Evolutionary conservation across 1,140 invertebrate genomes (phyloP), one percentile per base, ranked within the genome.

Genomic region (Centruroides sculpturatus): DNA sequence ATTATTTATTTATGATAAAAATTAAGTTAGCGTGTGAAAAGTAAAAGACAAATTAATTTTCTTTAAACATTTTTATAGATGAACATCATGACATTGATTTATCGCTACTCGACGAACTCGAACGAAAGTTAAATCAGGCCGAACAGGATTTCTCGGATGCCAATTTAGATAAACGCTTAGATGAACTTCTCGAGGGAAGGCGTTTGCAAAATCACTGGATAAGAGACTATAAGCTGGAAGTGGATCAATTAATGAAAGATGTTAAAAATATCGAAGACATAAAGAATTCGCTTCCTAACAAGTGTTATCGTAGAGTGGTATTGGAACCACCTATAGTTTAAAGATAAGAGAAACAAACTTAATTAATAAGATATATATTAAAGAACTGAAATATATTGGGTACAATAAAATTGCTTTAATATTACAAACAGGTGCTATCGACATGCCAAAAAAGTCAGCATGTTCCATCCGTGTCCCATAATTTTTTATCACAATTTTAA

Each of bases 251-350:
- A 9, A 73, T 79, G 59, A 74, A 73, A 6, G 91, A 96, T 71
- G 92, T 96, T 3, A 79, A 83, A 3, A 97, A 94, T 73, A 85
- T 96, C 52, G 81, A 85, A 66, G 81, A 85, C 35, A 96, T 98
- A 66, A 79, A 82, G 13, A 80, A 85, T 62, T 81, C 88, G 49
- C 77, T 97, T 54, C 92, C 92, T 0, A 76, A 79, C 3, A 81
- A 80, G 12, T 98, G 93, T 73, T 91, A 84, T 73, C 87, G 87
- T 67, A 69, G 72, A 60, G 67, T 74, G 23, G 70, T 73, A 57
- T 64, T 81, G 7, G 79, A 81, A 65, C 75, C 76, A 6, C 55
- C 59, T 56, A 57, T 41, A 34, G 5, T 13, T 35, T 36, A 49
- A n/a, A 5, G 34, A 34, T 23, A 23, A 23, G 23, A 9, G 47